Base-by-base conservation (phyloP, 2,888 invertebrate genomes). In the Ennomos erosarius region DNA sequence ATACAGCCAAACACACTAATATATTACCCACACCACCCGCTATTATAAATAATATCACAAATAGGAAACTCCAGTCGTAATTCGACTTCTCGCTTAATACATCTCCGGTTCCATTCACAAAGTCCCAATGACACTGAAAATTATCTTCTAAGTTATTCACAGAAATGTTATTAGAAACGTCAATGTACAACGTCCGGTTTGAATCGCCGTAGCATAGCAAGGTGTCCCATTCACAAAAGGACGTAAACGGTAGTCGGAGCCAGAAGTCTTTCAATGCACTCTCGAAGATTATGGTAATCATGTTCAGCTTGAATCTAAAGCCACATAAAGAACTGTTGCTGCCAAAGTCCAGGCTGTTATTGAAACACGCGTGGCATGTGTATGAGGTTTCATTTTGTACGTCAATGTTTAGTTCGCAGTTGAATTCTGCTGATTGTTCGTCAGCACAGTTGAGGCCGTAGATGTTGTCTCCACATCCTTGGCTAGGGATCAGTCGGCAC, bases 11-110 rank as follows among this genome's bases (percentile, higher is more conserved):
- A 85, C 98, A 98, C 72, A 99, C 99, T 62, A 99, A 92, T 69
- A 98, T 96, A 87, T 99, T 99, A 13, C 99, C 98, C 57, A 98
- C 87, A 33, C 97, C 97, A 33, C 98, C 98, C 33, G 97, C 97
- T 66, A 97, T 92, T 81, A 98, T 97, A 84, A 98, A 96, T 76
- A 97, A 93, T 71, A 96, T 94, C 75, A 97, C 96, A 88, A 97
- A 96, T 67, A 97, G 89, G 83, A 96, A 97, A 85, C 95, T 95
- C 97, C 97, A 97, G 76, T 97, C 96, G 80, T 95, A 95, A 11
- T 87, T 79, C 35, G 70, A 71, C 64, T 79, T 82, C 64, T 73
- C 75, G 37, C 65, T 69, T 10, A 75, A 58, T 38, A 73, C 71
- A 33, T 73, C 78, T 36, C 74, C 74, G 0, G 85, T 81, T 40